These are phyloP conservation scores for Chaetodon auriga DNA, from an alignment of 2,113 vertebrate genomes.

Conservation along the genomic window DNA sequence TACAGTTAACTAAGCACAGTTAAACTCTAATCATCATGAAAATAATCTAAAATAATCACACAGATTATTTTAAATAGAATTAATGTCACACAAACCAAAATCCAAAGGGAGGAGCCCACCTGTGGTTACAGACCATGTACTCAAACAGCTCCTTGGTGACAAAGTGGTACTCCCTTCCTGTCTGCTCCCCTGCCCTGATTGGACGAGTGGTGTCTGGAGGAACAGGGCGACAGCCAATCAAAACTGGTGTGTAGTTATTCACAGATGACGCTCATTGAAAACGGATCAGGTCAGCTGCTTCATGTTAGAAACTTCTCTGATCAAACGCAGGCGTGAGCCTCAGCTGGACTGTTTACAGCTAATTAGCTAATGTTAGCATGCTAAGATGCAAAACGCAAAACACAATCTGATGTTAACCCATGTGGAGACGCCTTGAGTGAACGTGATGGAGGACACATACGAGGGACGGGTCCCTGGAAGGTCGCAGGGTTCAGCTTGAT, in stretches of 20 bases:
- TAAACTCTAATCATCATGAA: no score
- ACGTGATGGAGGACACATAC: conserved; percentile 80
- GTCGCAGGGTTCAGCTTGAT: conserved; percentile 87
- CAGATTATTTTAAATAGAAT: no score
- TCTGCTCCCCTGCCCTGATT: conserved; percentile 89
- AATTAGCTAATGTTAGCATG: no score
- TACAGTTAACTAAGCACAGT: no score
- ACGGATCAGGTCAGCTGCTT: no score
- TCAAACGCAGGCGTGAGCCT: no score
- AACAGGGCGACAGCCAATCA: conserved; percentile 29
- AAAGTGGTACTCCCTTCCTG: conserved; percentile 93
- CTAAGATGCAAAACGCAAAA: no score
- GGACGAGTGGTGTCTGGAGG: conserved; percentile 90
- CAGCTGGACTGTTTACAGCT: no score
- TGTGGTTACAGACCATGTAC: conserved; percentile 90
- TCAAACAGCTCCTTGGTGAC: conserved; percentile 93
- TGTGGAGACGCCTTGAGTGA: not conserved
- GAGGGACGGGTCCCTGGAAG: conserved; percentile 90
- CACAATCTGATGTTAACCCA: not conserved
- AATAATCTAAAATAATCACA: not conserved
- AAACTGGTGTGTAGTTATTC: not conserved
- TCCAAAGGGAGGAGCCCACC: conserved; percentile 82
- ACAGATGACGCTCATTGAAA: not conserved
- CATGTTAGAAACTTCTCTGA: no score
- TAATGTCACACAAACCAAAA: no score